Percentiles rank a stretch among this genome's conserved stretches.
Conservation (phyloP, 2,888 invertebrate genomes). For the Cephus runcator region DNA sequence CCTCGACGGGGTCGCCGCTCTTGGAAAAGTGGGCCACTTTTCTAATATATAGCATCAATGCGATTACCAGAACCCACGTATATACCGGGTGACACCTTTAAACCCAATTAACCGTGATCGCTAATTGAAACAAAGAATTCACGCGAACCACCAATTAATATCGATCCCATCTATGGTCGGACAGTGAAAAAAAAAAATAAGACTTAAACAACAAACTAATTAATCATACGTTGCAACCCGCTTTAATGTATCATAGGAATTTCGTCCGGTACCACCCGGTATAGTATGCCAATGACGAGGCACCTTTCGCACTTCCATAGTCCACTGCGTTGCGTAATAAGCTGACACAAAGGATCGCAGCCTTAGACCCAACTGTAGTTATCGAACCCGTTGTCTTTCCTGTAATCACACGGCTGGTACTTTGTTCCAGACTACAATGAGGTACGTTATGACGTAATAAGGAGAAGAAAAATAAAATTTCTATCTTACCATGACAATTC, state of each 20-base stretch:
- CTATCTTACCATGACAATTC: neutral
- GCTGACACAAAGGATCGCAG: neutral
- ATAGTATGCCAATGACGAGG: neutral
- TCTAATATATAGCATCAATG: neutral
- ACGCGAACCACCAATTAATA: neutral
- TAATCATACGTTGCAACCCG: neutral
- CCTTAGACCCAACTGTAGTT: neutral
- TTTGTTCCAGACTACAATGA: neutral
- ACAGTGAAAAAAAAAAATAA: neutral
- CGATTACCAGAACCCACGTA: neutral
- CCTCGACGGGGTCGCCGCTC: neutral
- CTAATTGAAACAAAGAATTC: neutral
- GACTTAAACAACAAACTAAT: neutral
- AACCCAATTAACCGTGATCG: neutral
- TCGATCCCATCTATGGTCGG: neutral
- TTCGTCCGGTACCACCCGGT: neutral
- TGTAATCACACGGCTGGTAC: neutral
- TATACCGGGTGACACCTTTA: neutral
- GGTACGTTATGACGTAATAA: neutral
- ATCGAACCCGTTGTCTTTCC: neutral
- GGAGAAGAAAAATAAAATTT: neutral
- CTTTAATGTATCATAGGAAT: neutral
- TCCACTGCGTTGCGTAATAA: neutral
- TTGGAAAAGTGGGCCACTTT: neutral
- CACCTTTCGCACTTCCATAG: neutral